Conservation (phyloP, 2,797 vertebrate genomes). For the Kryptolebias ocellatus region DNA sequence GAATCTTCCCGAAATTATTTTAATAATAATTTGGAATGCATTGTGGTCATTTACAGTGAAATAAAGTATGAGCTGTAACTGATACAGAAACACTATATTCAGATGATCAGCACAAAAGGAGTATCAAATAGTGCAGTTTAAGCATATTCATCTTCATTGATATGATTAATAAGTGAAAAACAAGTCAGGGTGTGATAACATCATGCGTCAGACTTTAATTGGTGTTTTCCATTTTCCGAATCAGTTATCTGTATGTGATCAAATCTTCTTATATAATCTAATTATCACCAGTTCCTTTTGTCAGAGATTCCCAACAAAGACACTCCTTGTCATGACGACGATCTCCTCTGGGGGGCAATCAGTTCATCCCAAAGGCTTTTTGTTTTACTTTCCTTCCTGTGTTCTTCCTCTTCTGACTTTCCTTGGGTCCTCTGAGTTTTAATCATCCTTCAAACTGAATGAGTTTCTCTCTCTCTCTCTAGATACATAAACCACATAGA, state of each 20-base stretch:
- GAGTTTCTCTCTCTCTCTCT: too few species aligned
- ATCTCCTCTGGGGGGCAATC: not conserved
- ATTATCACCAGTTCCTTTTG: slow-evolving; percentile 5
- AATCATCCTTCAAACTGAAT: not conserved
- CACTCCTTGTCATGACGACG: not conserved
- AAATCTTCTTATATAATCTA: not conserved
- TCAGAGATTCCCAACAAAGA: not conserved
- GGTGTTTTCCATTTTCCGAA: not conserved
- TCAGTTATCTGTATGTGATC: not conserved
- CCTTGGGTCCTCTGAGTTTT: not conserved
- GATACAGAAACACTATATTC: not conserved
- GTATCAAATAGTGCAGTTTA: too few species aligned
- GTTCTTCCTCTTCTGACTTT: not conserved
- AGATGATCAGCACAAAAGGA: too few species aligned
- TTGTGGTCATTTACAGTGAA: too few species aligned
- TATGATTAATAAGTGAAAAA: too few species aligned
- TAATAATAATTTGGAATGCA: too few species aligned
- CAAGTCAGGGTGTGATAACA: not conserved
- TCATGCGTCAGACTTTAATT: not conserved
- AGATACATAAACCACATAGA: not conserved
- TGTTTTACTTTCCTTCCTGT: not conserved
- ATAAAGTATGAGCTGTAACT: not conserved
- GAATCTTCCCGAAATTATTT: too few species aligned
- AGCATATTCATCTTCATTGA: too few species aligned
- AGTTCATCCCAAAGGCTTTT: not conserved